phyloP scores from a whole-genome alignment of 2,888 invertebrate genomes.

The Bhutanitis thaidina region DNA sequence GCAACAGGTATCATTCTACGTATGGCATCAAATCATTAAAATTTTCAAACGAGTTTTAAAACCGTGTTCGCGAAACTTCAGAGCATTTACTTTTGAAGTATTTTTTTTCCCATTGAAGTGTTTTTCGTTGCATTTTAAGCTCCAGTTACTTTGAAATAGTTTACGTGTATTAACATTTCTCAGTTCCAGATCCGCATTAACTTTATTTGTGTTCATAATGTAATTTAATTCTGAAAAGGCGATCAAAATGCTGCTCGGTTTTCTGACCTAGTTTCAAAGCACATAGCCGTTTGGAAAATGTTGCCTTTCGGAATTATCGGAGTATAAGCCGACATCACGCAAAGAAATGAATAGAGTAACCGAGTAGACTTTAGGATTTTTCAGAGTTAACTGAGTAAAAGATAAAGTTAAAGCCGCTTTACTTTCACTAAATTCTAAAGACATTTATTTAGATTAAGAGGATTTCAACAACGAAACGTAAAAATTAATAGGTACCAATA shows the following conservation, averaged over 20 bases:
- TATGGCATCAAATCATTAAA: slow-evolving; percentile 17
- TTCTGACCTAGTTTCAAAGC: slow-evolving; percentile 9
- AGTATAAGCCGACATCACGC: not conserved
- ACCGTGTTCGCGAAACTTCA: slow-evolving; percentile 12
- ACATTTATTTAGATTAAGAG: too few relatives aligned
- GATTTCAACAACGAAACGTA: too few relatives aligned
- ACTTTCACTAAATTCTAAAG: not conserved
- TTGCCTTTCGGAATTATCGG: not conserved
- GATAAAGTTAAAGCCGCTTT: not conserved
- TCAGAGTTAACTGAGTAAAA: not conserved
- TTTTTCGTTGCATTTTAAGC: slow-evolving; percentile 18
- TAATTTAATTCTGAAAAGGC: slow-evolving; percentile 13
- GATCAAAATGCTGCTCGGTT: slow-evolving; percentile 7
- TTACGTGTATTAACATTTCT: slow-evolving; percentile 8
- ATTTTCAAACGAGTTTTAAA: slow-evolving; percentile 7
- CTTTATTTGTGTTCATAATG: slow-evolving; percentile 11
- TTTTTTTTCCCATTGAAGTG: slow-evolving; percentile 12
- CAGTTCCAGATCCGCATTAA: slow-evolving; percentile 6
- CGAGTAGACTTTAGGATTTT: not conserved
- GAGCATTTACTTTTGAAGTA: slow-evolving; percentile 14
- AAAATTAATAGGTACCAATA: too few relatives aligned
- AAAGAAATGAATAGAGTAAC: not conserved
- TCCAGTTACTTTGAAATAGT: slow-evolving; percentile 17
- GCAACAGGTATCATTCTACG: slow-evolving; percentile 15
- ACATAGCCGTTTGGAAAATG: not conserved